Percentiles rank a stretch among this genome's conserved stretches.
phyloP scores from a whole-genome alignment of 2,888 invertebrate species.

The Onchidella celtica region DNA sequence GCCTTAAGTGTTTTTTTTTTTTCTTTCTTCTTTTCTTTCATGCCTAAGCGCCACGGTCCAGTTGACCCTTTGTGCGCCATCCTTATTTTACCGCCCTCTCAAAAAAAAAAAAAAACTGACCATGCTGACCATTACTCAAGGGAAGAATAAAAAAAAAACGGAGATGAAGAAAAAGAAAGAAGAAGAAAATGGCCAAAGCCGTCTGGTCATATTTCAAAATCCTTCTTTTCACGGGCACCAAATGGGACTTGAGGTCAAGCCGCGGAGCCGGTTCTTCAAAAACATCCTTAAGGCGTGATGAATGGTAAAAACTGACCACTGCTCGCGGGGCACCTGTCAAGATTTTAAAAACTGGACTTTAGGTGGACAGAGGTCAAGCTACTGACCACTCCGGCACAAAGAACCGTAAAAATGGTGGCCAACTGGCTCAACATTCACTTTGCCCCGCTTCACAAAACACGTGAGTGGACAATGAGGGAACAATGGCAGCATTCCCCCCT shows the following conservation, averaged over 20 bases:
- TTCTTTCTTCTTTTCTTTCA: no score
- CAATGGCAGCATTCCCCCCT: no score
- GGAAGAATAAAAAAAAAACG: no score
- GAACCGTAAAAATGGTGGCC: slow-evolving; percentile 22
- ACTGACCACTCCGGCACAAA: slow-evolving; percentile 35
- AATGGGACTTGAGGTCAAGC: slow-evolving; percentile 33
- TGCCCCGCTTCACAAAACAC: slow-evolving; percentile 14
- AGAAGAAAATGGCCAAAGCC: background rate
- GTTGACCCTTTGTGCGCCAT: no score
- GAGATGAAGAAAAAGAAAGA: no score
- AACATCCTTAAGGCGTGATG: slow-evolving; percentile 38
- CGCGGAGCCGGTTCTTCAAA: slow-evolving; percentile 40
- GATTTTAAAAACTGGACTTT: slow-evolving; percentile 41
- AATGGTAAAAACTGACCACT: slow-evolving; percentile 44
- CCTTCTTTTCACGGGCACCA: slow-evolving; percentile 32
- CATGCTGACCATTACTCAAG: no score
- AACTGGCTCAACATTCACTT: background rate
- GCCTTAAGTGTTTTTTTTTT: no score
- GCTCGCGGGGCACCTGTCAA: slow-evolving; percentile 48
- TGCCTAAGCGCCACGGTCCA: no score
- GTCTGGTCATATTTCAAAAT: slow-evolving; percentile 37
- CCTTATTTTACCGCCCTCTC: no score
- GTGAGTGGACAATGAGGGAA: slow-evolving; percentile 39
- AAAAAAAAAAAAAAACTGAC: no score
- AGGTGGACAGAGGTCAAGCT: slow-evolving; percentile 41